These are phyloP conservation scores for Styela clava DNA, from an alignment of 23 tunicate genomes.

Conservation along the genomic window DNA sequence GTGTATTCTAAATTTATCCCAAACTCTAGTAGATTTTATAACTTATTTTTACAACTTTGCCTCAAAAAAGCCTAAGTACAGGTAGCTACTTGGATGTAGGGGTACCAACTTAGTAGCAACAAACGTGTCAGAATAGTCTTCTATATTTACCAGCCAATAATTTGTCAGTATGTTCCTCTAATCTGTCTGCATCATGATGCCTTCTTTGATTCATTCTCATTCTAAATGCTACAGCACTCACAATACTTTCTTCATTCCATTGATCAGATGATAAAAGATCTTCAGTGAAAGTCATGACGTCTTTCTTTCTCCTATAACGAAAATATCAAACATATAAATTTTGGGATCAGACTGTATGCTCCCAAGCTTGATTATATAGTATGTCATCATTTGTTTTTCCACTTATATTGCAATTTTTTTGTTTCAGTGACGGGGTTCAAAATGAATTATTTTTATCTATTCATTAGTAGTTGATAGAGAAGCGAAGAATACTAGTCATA, in stretches of 20 bases:
- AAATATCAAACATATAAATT: not conserved
- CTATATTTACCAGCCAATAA: not conserved
- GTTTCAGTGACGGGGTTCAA: too few species aligned
- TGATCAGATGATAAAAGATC: not conserved
- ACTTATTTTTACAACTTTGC: too few species aligned
- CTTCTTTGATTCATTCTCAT: conserved; percentile 13
- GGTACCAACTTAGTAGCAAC: too few species aligned
- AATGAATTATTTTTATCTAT: too few species aligned
- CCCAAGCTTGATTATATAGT: not conserved
- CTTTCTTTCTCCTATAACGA: not conserved
- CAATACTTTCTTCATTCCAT: conserved; percentile 14
- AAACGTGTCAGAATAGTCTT: not conserved
- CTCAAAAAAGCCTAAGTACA: too few species aligned
- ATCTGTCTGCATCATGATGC: conserved; percentile 25
- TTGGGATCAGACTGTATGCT: not conserved
- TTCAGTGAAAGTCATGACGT: not conserved
- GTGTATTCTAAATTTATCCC: too few species aligned
- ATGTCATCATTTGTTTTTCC: too few species aligned
- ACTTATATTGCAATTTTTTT: too few species aligned
- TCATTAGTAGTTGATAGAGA: too few species aligned
- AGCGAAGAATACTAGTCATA: too few species aligned
- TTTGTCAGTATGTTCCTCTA: conserved; percentile 2
- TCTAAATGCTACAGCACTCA: conserved; percentile 29
- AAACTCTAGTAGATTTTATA: too few species aligned
- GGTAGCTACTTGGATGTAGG: too few species aligned